Conservation (phyloP, 2,113 vertebrate species). For the Scortum barcoo region DNA sequence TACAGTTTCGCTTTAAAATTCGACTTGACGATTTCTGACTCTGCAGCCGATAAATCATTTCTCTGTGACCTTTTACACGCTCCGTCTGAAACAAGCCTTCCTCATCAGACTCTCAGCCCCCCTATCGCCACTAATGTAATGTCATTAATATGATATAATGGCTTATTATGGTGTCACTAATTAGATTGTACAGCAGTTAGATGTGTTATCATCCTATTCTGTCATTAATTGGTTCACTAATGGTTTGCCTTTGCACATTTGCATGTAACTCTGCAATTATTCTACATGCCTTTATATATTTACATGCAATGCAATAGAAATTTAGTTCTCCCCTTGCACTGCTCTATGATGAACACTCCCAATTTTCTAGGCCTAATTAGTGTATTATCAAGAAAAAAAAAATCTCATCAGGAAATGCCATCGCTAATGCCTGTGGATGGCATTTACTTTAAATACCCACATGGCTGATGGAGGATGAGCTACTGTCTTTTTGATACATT, state of each 20-base stretch:
- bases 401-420: constrained; percentile 46
- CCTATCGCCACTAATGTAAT: constrained; percentile 40
- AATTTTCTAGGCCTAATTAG: constrained; percentile 37
- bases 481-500: constrained; percentile 38
- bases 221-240: constrained; percentile 61
- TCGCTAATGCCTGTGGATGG: constrained; percentile 26
- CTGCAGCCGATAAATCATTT: constrained; percentile 62
- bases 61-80: constrained; percentile 69
- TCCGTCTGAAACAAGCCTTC: constrained; percentile 50
- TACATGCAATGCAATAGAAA: constrained; percentile 13
- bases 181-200: constrained; percentile 71
- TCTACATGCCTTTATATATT: constrained; percentile 16
- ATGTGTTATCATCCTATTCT: constrained; percentile 58
- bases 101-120: constrained; percentile 29
- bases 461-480: constrained; percentile 45
- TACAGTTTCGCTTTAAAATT: constrained; percentile 67
- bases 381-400: constrained; percentile 29
- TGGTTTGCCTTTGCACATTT: constrained; percentile 70
- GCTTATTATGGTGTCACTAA: constrained; percentile 75
- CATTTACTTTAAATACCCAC: constrained; percentile 52
- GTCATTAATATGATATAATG: constrained; percentile 76
- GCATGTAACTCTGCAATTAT: constrained; percentile 49
- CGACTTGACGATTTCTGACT: constrained; percentile 51
- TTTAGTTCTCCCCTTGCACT: constrained; percentile 3
- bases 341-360: not conserved